Percentiles rank a stretch among this genome's conserved stretches.
phyloP scores from a whole-genome alignment of 2,888 invertebrate genomes.

The Microctonus hyperodae region DNA sequence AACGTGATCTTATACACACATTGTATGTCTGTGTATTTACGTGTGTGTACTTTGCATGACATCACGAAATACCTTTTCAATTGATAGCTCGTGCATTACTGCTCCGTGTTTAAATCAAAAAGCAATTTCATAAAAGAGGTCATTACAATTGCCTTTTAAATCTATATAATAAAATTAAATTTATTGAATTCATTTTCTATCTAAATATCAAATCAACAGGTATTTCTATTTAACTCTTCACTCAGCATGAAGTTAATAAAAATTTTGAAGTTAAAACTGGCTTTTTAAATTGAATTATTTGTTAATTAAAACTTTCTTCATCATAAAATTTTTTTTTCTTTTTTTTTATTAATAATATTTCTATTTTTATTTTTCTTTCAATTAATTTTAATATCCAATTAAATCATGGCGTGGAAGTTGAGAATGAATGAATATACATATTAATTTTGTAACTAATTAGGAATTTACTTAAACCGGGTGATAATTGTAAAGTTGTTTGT shows the following conservation, averaged over 20 bases:
- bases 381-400: background rate
- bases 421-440: background rate
- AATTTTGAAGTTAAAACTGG: too few relatives aligned
- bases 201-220: conserved; percentile 16
- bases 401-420: background rate
- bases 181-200: conserved; percentile 6
- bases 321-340: background rate
- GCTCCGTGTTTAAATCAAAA: background rate
- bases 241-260: too few relatives aligned
- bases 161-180: conserved; percentile 17
- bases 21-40: background rate
- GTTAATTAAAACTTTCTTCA: too few relatives aligned
- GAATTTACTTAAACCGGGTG: background rate
- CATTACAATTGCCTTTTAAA: conserved; percentile 8
- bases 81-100: conserved; percentile 14
- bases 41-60: conserved; percentile 21
- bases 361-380: background rate
- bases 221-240: background rate
- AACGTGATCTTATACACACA: conserved; percentile 18
- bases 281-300: too few relatives aligned
- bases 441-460: background rate
- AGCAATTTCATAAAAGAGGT: conserved; percentile 28
- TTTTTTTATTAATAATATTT: background rate
- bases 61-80: conserved; percentile 30
- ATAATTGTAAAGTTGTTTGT: background rate